Base-by-base conservation (phyloP, 2,113 vertebrate genomes). In the Scatophagus argus region DNA sequence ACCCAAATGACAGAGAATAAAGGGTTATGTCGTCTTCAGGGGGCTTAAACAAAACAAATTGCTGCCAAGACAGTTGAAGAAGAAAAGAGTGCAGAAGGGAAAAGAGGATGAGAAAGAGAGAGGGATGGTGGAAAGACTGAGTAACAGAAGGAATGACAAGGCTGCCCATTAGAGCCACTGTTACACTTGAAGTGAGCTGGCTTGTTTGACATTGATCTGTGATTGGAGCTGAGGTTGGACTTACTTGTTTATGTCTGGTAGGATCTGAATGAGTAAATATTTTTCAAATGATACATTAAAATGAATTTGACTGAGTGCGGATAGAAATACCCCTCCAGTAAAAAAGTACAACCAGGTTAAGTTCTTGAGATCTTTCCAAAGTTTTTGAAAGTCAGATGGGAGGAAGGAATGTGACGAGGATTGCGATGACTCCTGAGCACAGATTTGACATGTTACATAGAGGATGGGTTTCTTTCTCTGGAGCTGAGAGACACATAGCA, bases 401-500 rank as follows among this genome's bases (percentile, higher is more conserved):
- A 74, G 29, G 71, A 13, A 70, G 51, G 49, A 55, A 76, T 81
- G 79, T 84, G 77, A 78, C 77, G 65, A 31, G 41, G 47, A 54
- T 74, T 74, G 65, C 62, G 76, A 88, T 77, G 78, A 77, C 74
- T 79, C 63, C 59, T 75, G 65, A 86, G 80, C 74, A 61, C 52
- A 84, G 21, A 78, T 87, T 86, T 91, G 89, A 92, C 69, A 73
- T 76, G 79, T 83, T 77, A 83, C 86, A 88, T 44, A 66, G 78
- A 79, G 75, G 78, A 74, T 62, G 8, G 39, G 62, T 76, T 86
- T 87, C 76, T 72, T 65, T 85, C 77, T 77, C 74, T 77, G 80
- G 74, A 68, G 49, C 83, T 84, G 65, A 60, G 65, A 87, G 86
- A 84, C 72, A 79, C 81, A 86, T 8, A 79, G 74, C 74, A 89